phyloP scores from a whole-genome alignment of 1,140 invertebrate species.

The Drosophila ficusphila region DNA sequence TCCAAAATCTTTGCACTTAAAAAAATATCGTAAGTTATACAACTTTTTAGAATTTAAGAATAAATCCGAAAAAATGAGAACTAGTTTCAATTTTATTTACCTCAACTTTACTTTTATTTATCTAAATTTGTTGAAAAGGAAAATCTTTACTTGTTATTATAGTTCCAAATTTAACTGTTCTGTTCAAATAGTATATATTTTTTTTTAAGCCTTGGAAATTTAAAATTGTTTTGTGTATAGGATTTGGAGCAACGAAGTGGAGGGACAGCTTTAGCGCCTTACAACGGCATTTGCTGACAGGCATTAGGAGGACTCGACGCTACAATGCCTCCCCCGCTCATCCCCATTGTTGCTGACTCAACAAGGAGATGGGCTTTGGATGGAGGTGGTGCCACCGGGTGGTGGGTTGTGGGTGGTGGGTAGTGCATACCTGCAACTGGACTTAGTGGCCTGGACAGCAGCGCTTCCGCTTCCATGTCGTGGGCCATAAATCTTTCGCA shows the following conservation, averaged over 20 bases:
- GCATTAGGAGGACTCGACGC: slow-evolving; percentile 55
- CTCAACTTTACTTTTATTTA: too few relatives aligned
- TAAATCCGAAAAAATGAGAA: too few relatives aligned
- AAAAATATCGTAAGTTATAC: background rate
- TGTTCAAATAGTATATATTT: too few relatives aligned
- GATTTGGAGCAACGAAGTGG: background rate
- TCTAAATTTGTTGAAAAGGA: too few relatives aligned
- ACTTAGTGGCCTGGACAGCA: slow-evolving; percentile 62
- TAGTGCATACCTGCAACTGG: slow-evolving; percentile 40
- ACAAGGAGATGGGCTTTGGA: slow-evolving; percentile 27
- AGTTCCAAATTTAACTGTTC: too few relatives aligned
- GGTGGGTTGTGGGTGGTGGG: background rate
- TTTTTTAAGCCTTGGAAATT: too few relatives aligned
- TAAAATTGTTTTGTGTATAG: background rate
- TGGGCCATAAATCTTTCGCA: slow-evolving; percentile 66
- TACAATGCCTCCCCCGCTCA: slow-evolving; percentile 1
- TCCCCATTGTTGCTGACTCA: slow-evolving; percentile 55
- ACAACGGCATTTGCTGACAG: slow-evolving; percentile 69
- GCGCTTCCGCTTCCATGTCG: slow-evolving; percentile 60
- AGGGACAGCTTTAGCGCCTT: slow-evolving; percentile 38
- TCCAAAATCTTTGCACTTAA: background rate
- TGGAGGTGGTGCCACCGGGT: background rate
- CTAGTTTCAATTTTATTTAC: too few relatives aligned
- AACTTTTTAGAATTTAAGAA: too few relatives aligned
- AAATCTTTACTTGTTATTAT: too few relatives aligned